Conservation (phyloP, 2,113 vertebrate genomes). For the Pipa parva region DNA sequence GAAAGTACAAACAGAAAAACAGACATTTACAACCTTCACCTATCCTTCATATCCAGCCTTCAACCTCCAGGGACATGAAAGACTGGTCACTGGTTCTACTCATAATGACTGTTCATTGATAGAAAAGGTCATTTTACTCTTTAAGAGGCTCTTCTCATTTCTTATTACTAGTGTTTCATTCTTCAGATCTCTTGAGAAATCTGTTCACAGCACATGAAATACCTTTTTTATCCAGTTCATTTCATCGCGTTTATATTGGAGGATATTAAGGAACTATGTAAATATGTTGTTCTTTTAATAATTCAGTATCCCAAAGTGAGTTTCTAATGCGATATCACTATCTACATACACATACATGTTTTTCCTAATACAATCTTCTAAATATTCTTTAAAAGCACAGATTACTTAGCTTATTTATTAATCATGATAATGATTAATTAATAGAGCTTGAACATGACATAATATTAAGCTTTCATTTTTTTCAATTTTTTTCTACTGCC, state of each 20-base stretch:
- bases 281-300: not conserved
- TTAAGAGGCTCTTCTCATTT: not conserved
- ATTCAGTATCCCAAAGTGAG: not conserved
- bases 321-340: too few relatives aligned
- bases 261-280: too few relatives aligned
- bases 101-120: constrained; percentile 11
- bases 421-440: too few relatives aligned
- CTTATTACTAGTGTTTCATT: not conserved
- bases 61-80: constrained; percentile 1
- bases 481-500: too few relatives aligned
- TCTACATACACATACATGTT: too few relatives aligned
- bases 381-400: too few relatives aligned
- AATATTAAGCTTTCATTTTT: too few relatives aligned
- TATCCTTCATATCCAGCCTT: not conserved
- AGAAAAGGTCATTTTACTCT: constrained; percentile 8
- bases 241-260: too few relatives aligned
- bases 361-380: too few relatives aligned
- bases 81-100: not conserved
- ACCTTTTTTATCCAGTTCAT: not conserved
- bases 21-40: not conserved
- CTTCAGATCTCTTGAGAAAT: not conserved
- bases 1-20: not conserved
- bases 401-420: too few relatives aligned
- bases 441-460: too few relatives aligned
- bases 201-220: not conserved